Base-by-base conservation (phyloP, 2,888 invertebrate genomes). In the Nowickia ferox region DNA sequence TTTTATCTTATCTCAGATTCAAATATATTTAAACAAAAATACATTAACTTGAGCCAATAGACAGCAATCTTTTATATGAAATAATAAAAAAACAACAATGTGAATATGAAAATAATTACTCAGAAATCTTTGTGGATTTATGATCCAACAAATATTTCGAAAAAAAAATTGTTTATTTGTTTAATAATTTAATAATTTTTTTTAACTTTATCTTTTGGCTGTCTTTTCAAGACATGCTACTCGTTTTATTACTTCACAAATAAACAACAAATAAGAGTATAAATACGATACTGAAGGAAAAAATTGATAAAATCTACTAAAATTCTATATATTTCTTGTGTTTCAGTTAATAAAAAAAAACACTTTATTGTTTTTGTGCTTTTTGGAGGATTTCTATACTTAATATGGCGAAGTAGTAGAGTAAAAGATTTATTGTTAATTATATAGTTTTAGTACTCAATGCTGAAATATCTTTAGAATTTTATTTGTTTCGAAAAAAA, bases 301-400 rank as follows among this genome's bases (percentile, higher is more conserved):
- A 84, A 88, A 85, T 87, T 84, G 78, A 87, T 87, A 87, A 87
- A 84, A 83, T 81, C 83, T 84, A 81, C 84, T 63, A 17, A 44
- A 69, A 68, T 61, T 42, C 22, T 63, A 30, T 71, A 65, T 72
- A 87, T 13, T 13, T n/a, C 30, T 71, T 38, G 46, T 63, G 4
- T 17, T 69, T 61, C 15, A 48, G 3, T 53, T 63, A n/a, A 63
- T 63, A 69, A 71, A 55, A 80, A 48, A 46, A 59, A 15, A 59
- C 42, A 55, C 55, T 42, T n/a, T 59, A 87, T 88, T 88, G 87
- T 87, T 88, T 87, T 71, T 87, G 75, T 86, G 57, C 42, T 84
- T 74, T 82, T 86, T 85, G 68, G 57, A 78, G 80, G 77, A 57
- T 87, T 86, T 80, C 53, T 82, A 63, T 74, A 72, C 42, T 59